Percentiles rank a stretch among this genome's conserved stretches.
These are phyloP conservation scores for Caenorhabditis becei DNA, from an alignment of 2,888 invertebrate genomes.

Conservation along the genomic window DNA sequence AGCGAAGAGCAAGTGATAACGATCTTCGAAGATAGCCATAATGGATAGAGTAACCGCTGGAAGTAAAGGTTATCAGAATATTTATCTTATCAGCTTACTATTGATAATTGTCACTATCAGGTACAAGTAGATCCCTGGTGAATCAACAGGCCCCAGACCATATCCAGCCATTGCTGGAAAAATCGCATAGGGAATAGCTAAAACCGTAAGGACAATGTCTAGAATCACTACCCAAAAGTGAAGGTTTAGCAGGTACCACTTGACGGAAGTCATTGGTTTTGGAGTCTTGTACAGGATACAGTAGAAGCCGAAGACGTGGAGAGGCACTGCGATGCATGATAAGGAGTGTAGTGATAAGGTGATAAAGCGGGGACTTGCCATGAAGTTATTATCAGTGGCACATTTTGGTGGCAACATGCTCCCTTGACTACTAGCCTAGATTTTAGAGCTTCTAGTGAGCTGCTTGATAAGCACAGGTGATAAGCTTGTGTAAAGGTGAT, in stretches of 20 bases:
- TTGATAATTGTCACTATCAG: slow-evolving; percentile 21
- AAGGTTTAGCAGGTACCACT: slow-evolving; percentile 5
- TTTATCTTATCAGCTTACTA: neutral
- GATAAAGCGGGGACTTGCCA: slow-evolving; percentile 19
- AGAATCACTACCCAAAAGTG: slow-evolving; percentile 7
- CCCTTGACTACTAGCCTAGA: too few species aligned
- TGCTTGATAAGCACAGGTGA: too few species aligned
- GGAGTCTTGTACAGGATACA: slow-evolving; percentile 40
- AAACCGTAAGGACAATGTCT: slow-evolving; percentile 3
- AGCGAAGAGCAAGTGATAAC: slow-evolving; percentile 15
- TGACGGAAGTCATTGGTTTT: slow-evolving; percentile 22
- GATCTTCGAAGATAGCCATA: slow-evolving; percentile 16
- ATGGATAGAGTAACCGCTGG: slow-evolving; percentile 8
- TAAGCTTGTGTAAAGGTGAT: too few species aligned
- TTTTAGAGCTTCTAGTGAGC: too few species aligned
- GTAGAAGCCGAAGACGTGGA: slow-evolving; percentile 34
- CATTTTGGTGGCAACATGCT: too few species aligned
- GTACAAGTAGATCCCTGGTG: slow-evolving; percentile 12
- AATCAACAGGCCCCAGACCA: slow-evolving; percentile 17
- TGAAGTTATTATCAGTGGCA: slow-evolving; percentile 6
- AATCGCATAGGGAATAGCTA: slow-evolving; percentile 19
- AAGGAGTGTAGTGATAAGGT: neutral
- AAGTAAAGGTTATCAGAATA: neutral
- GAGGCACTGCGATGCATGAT: neutral
- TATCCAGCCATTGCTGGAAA: slow-evolving; percentile 35